Percentiles rank a stretch among this genome's conserved stretches.
phyloP scores from a whole-genome alignment of 2,797 vertebrate genomes.

The Paramormyrops hopkinsi region DNA sequence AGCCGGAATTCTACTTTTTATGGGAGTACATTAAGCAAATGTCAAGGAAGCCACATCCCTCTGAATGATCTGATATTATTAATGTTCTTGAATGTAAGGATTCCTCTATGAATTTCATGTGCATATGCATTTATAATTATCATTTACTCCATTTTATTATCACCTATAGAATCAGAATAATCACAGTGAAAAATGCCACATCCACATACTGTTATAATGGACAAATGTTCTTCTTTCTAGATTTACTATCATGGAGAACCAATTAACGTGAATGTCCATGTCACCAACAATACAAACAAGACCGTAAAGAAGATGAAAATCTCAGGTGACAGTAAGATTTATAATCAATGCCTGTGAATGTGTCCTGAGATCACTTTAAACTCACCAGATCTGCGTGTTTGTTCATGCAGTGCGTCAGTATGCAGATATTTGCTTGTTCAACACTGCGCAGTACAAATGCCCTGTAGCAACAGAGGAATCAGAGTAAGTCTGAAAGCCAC shows the following conservation, averaged over 20 bases:
- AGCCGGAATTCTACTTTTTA: neutral
- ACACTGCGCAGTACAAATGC: slow-evolving; percentile 95
- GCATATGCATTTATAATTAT: neutral
- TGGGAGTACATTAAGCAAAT: neutral
- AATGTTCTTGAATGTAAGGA: neutral
- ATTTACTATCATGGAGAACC: slow-evolving; percentile 95
- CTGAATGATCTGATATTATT: neutral
- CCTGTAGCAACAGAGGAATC: slow-evolving; percentile 86
- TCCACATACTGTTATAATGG: neutral
- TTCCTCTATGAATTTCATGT: neutral
- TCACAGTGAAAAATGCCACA: neutral
- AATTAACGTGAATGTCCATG: slow-evolving; percentile 93
- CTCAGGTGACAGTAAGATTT: slow-evolving; percentile 63
- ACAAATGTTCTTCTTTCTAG: slow-evolving; percentile 47
- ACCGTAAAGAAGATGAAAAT: slow-evolving; percentile 95
- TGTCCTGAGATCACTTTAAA: neutral
- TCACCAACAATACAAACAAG: slow-evolving; percentile 98
- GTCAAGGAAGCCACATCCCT: neutral
- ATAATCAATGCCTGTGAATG: neutral
- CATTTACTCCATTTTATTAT: neutral
- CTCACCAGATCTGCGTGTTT: neutral
- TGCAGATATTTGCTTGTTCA: slow-evolving; percentile 94
- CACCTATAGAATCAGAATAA: neutral
- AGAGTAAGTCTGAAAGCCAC: slow-evolving; percentile 69
- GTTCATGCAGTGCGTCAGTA: slow-evolving; percentile 80